Evolutionary conservation across 2,888 invertebrate species (phyloP).

Genomic region (Agrotis clavis): DNA sequence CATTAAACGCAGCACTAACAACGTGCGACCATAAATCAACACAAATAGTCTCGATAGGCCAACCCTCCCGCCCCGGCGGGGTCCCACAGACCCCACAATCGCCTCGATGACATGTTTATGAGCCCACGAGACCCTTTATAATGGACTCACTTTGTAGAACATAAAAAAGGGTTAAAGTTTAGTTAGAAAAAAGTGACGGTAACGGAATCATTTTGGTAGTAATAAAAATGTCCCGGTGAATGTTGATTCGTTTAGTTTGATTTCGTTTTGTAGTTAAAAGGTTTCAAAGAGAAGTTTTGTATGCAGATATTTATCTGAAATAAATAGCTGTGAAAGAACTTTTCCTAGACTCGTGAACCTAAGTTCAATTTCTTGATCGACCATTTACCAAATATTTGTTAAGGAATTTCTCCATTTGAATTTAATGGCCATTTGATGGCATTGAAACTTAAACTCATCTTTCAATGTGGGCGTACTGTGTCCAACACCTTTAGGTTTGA

Average conservation of each 20-base stretch:
- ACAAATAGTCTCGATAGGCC: conserved; percentile 57
- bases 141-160: conserved; percentile 61
- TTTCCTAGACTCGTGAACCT: too few species aligned
- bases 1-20: conserved; percentile 41
- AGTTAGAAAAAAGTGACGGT: conserved; percentile 45
- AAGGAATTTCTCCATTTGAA: too few species aligned
- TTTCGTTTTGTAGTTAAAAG: conserved; percentile 11
- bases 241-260: conserved; percentile 9
- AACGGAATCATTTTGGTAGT: conserved; percentile 30
- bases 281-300: not conserved
- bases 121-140: conserved; percentile 57
- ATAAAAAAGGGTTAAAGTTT: conserved; percentile 56
- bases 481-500: too few species aligned
- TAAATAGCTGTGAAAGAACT: too few species aligned
- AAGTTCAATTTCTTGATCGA: too few species aligned
- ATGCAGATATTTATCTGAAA: not conserved
- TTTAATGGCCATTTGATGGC: too few species aligned
- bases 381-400: too few species aligned
- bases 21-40: conserved; percentile 60
- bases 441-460: too few species aligned
- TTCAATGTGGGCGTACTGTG: too few species aligned
- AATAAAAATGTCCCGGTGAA: conserved; percentile 34
- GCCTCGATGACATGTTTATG: conserved; percentile 82
- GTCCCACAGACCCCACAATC: conserved; percentile 60
- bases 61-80: conserved; percentile 48